Evolutionary conservation across 1,140 invertebrate genomes (phyloP).

Genomic region (Apis florea): DNA sequence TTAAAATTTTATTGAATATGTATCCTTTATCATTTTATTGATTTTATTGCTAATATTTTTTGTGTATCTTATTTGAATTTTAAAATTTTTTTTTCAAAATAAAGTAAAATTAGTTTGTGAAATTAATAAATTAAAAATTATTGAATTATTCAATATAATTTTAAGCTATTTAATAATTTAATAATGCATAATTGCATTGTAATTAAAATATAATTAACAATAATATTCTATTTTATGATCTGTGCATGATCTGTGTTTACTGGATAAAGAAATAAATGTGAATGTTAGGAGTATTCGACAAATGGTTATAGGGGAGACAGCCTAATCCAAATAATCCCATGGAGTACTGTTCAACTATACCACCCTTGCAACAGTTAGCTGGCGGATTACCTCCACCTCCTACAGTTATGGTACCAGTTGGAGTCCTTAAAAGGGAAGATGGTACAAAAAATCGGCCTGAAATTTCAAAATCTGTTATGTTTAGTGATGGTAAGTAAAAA

Average conservation of each 20-base stretch:
- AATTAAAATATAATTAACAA: not conserved
- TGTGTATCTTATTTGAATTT: not conserved
- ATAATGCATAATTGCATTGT: not conserved
- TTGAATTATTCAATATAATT: not conserved
- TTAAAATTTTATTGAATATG: not conserved
- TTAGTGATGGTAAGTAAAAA: conserved; percentile 88
- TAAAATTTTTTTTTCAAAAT: not conserved
- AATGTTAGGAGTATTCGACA: conserved; percentile 84
- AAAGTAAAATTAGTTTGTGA: not conserved
- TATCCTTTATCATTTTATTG: not conserved
- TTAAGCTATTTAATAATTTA: not conserved
- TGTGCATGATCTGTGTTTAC: conserved; percentile 52
- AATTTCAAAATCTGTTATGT: conserved; percentile 91
- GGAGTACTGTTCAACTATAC: conserved; percentile 94
- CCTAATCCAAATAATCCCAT: conserved; percentile 94
- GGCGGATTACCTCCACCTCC: conserved; percentile 82
- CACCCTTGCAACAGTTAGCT: conserved; percentile 88
- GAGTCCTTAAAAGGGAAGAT: conserved; percentile 89
- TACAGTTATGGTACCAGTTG: conserved; percentile 92
- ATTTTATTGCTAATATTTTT: not conserved
- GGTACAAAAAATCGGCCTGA: conserved; percentile 80
- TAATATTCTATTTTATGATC: not conserved
- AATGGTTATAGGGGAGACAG: conserved; percentile 80
- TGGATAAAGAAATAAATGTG: conserved; percentile 78
- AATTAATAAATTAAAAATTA: not conserved